Evolutionary conservation across 2,888 invertebrate species (phyloP), one percentile per base, ranked within the genome.

Genomic region (Marasmarcha lunaedactyla): DNA sequence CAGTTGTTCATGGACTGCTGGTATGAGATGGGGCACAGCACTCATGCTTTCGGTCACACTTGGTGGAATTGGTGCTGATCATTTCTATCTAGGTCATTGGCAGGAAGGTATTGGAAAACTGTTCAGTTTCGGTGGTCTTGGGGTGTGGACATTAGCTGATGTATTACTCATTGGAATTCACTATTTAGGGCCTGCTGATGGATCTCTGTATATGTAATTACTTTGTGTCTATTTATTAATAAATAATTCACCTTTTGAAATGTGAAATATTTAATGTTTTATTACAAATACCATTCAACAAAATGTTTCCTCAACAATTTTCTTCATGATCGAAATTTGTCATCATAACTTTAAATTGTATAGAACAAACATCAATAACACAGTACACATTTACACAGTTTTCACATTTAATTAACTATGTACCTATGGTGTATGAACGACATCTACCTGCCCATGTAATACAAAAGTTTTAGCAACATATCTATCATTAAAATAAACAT

Each of bases 21-120:
- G 98, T 1, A 95, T 97, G 56, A 88, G 93, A 44, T 99, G 98
- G 98, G 92, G 93, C 13, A 97, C 96, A 2, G 95, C 98, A 2
- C 84, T 99, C 35, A 86, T 95, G 38, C 86, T 98, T 3, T 97
- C 98, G 47, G 85, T 98, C 35, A 95, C 97, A 0, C 79, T 98
- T n/a, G 98, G 98, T 25, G 97, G 98, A 9, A 97, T 98, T 74
- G 98, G 98, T 15, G 97, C 95, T n/a, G 98, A 98, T 65, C 86
- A 97, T 46, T 99, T 99, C 73, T 99, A 99, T 62, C 85, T 99
- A 25, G 99, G 99, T 0, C 94, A 98, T 55, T 99, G 98, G 98
- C 97, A 97, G 72, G 98, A 97, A 76, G 99, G 97, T 4, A 96
- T 99, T 48, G 99, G 99, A 7, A 99, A 99, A 78, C 84, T 99